Evolutionary conservation across 1,140 invertebrate genomes (phyloP).

Genomic region (Drosophila repletoides): DNA sequence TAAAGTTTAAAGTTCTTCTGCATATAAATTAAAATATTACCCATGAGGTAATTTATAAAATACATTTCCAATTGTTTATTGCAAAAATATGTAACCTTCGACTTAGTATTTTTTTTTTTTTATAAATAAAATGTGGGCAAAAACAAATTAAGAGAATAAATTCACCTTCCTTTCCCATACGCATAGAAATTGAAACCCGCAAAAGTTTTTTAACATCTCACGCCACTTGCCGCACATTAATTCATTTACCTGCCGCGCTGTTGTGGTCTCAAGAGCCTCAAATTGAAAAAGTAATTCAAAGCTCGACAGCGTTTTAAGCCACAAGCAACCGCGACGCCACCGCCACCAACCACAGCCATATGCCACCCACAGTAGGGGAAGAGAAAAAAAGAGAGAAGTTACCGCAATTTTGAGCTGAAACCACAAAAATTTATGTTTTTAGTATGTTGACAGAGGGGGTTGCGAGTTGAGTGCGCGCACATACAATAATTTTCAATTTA

Average conservation of each 20-base stretch:
- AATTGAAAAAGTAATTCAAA: constrained; percentile 77
- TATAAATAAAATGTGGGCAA: not conserved
- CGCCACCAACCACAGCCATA: constrained; percentile 1
- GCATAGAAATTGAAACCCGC: constrained; percentile 57
- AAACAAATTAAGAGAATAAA: not conserved
- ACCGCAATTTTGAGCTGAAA: constrained; percentile 68
- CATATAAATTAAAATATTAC: no score
- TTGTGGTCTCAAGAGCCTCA: constrained; percentile 46
- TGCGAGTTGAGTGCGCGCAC: constrained; percentile 72
- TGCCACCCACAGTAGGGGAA: constrained; percentile 3
- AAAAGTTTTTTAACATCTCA: constrained; percentile 15
- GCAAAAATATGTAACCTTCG: no score
- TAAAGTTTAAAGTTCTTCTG: not conserved
- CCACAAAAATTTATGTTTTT: constrained; percentile 76
- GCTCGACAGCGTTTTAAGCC: constrained; percentile 41
- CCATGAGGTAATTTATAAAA: no score
- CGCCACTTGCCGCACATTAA: constrained; percentile 55
- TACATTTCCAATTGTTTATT: no score
- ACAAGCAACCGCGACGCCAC: constrained; percentile 24
- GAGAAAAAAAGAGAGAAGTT: constrained; percentile 7
- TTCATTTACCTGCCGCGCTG: constrained; percentile 68
- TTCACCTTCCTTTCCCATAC: constrained; percentile 36
- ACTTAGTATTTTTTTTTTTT: no score
- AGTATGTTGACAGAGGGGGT: constrained; percentile 24
- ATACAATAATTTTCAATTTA: constrained; percentile 81